Conservation (phyloP, 1,140 invertebrate genomes). For the Bombus confusus region DNA sequence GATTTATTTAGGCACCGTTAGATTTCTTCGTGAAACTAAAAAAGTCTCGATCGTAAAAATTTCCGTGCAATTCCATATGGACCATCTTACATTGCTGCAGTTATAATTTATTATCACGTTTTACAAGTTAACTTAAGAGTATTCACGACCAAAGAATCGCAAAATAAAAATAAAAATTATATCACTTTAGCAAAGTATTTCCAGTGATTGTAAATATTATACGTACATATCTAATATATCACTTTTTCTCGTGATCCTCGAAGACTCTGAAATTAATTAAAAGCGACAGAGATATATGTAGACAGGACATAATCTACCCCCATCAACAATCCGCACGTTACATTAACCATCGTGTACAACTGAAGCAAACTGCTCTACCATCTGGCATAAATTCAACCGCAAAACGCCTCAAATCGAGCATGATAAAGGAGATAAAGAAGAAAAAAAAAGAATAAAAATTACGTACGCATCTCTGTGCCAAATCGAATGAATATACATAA, state of each 20-base stretch:
- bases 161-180: neutral
- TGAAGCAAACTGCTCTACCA: neutral
- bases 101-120: neutral
- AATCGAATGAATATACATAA: neutral
- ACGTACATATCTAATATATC: neutral
- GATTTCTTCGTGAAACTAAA: no score
- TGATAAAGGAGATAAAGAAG: neutral
- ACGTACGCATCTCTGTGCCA: neutral
- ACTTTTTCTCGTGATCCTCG: neutral
- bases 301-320: neutral
- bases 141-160: neutral
- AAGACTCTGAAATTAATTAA: neutral
- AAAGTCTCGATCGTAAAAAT: no score
- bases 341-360: conserved; percentile 1
- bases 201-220: neutral
- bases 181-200: neutral
- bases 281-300: neutral
- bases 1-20: no score
- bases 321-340: neutral
- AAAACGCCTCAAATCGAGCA: neutral
- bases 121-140: neutral
- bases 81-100: no score
- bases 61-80: no score
- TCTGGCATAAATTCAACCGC: conserved; percentile 6
- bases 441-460: neutral